Evolutionary conservation across 2,888 invertebrate genomes (phyloP).

Genomic region (Limnephilus marmoratus): DNA sequence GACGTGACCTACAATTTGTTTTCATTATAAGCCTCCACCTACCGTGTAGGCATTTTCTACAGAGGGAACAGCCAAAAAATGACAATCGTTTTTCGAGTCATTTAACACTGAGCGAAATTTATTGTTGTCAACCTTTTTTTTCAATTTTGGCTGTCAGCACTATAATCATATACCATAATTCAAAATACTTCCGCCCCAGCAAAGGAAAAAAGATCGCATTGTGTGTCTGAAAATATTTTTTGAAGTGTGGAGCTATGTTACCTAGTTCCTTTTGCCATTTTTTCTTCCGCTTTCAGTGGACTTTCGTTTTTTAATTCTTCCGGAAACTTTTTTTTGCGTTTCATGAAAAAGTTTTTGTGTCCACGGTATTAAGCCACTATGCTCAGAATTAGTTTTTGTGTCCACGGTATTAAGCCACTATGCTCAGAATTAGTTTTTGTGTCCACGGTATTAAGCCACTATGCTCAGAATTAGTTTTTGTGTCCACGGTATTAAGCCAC

Average conservation of each 20-base stretch:
- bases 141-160: not conserved
- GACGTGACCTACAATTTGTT: not conserved
- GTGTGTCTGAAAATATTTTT: not conserved
- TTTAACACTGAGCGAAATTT: not conserved
- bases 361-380: not conserved
- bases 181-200: not conserved
- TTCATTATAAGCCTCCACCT: not conserved
- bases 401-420: no score
- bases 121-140: not conserved
- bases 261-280: not conserved
- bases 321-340: not conserved
- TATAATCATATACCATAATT: not conserved
- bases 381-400: no score
- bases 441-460: not conserved
- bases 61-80: not conserved
- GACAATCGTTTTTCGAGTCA: not conserved
- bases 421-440: no score
- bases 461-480: not conserved
- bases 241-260: not conserved
- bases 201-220: not conserved
- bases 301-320: not conserved
- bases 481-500: not conserved
- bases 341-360: not conserved
- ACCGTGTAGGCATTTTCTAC: not conserved
- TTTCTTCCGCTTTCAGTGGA: not conserved